Evolutionary conservation across 2,888 invertebrate genomes (phyloP), one percentile per base, ranked within the genome.

Genomic region (Hipparchia semele): DNA sequence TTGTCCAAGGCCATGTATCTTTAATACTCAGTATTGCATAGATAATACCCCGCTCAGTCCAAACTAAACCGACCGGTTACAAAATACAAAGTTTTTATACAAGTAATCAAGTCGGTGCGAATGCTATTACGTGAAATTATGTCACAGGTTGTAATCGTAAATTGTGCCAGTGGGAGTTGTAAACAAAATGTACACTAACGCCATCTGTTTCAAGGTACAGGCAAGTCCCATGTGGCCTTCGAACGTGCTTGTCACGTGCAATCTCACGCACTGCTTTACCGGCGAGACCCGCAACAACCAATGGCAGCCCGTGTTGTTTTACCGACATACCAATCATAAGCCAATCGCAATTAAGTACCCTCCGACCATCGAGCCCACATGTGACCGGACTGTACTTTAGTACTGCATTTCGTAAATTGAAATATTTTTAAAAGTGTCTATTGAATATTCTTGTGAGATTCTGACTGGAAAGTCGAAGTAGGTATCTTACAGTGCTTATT

Each of bases 311-410:
- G 67, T 9, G 49, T 83, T 81, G 80, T 77, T 81, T 74, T 80
- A 84, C 83, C 86, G 85, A 85, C 86, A 53, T 72, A 72, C 65
- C 49, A 4, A 23, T 23, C 67, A 59, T 73, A 72, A 75, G 77
- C 91, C 91, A 92, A 92, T 92, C 82, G 80, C 78, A 74, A 77
- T 79, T 80, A 81, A 80, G 75, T 82, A 82, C 81, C 82, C 80
- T 82, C 80, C 79, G 83, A 77, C 84, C 84, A 82, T 80, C 84
- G 87, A 86, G 85, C 85, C 86, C 89, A 91, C 92, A 91, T 92
- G 92, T 92, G 92, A 91, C 87, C 85, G 84, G 81, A 81, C 81
- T 80, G 39, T 78, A 79, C 81, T 66, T 73, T 77, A 23, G 65
- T 73, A 58, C 60, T 23, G 10, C 13, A 58, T 23, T 60, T 65